Evolutionary conservation across 2,113 vertebrate species (phyloP).

Genomic region (Athene noctua): DNA sequence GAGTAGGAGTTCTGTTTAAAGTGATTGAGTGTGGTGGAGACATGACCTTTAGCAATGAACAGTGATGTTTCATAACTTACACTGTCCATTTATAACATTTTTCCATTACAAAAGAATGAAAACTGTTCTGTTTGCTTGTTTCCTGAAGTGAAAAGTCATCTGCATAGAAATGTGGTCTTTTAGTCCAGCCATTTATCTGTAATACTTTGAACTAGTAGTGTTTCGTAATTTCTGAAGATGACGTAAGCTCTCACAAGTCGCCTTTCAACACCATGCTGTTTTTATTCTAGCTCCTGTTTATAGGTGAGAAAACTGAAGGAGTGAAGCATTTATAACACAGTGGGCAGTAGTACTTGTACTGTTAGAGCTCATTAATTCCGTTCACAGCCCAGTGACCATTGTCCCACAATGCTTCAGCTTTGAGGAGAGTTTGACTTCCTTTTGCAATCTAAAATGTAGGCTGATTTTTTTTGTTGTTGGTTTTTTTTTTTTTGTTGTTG

Average conservation of each 20-base stretch:
- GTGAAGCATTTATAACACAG: background rate
- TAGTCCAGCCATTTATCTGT: background rate
- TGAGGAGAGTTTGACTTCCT: background rate
- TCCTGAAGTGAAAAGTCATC: background rate
- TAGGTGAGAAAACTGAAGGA: background rate
- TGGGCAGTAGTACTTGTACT: background rate
- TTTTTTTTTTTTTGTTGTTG: background rate
- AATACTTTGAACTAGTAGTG: background rate
- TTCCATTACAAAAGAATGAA: background rate
- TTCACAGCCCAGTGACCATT: conserved; percentile 1
- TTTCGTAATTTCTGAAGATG: background rate
- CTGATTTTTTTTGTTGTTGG: background rate
- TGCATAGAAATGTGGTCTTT: background rate
- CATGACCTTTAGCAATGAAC: background rate
- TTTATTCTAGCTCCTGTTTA: background rate
- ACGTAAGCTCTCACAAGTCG: background rate
- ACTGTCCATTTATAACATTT: background rate
- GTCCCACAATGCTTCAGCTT: background rate
- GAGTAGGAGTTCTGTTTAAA: background rate
- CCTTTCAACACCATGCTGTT: background rate
- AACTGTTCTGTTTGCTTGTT: background rate
- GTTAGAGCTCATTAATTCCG: conserved; percentile 36
- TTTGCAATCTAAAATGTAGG: background rate
- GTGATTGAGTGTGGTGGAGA: background rate
- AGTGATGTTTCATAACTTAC: background rate